These are phyloP conservation scores for Dromas ardeola DNA, from an alignment of 2,113 vertebrate genomes.

Conservation along the genomic window DNA sequence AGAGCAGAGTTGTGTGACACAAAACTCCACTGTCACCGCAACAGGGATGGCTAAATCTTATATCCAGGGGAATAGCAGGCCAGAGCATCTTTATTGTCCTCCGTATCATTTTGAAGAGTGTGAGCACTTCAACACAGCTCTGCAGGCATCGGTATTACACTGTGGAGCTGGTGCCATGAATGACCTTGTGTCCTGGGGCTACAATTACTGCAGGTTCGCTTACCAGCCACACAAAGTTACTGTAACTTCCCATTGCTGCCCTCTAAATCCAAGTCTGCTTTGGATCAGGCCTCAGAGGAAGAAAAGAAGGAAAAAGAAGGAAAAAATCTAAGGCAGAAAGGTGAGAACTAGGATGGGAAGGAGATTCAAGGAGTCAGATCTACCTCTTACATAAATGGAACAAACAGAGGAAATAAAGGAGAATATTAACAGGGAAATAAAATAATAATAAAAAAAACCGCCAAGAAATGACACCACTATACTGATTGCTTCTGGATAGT, in stretches of 20 bases:
- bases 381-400: not conserved
- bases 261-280: not conserved
- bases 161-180: not conserved
- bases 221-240: not conserved
- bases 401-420: not conserved
- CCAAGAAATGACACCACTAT: not conserved
- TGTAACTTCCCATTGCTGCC: not conserved
- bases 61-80: not conserved
- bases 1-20: not conserved
- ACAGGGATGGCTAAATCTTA: not conserved
- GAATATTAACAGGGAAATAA: not conserved
- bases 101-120: not conserved
- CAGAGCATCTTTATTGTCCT: not conserved
- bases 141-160: not conserved
- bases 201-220: not conserved
- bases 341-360: not conserved
- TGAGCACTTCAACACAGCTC: not conserved
- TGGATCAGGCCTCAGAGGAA: not conserved
- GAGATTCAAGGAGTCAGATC: not conserved
- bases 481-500: not conserved
- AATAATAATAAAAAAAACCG: not conserved
- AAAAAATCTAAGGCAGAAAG: not conserved
- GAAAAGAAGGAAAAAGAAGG: not conserved
- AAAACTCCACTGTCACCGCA: not conserved
- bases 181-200: not conserved